phyloP scores from a whole-genome alignment of 2,797 vertebrate species.

The Anas capensis region DNA sequence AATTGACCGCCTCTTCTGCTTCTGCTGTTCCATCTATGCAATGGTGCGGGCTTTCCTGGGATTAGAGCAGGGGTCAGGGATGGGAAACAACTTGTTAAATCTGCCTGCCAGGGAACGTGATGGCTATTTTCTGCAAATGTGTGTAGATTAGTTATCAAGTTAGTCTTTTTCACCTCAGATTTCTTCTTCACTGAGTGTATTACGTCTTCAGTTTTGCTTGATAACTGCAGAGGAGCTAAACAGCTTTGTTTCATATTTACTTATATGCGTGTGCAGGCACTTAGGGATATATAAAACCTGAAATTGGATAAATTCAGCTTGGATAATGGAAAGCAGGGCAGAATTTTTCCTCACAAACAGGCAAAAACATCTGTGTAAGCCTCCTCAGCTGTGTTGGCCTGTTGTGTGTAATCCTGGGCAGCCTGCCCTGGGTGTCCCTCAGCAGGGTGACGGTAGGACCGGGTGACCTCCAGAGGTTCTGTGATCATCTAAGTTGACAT shows the following conservation, averaged over 20 bases:
- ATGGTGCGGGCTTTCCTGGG: neutral
- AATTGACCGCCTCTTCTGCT: neutral
- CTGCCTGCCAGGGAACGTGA: neutral
- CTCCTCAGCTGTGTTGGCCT: neutral
- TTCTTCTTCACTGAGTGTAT: rapidly evolving
- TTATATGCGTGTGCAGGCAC: neutral
- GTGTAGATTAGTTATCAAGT: neutral
- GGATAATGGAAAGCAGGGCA: neutral
- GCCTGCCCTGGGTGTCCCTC: neutral
- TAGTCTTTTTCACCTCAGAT: neutral
- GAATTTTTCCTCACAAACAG: neutral
- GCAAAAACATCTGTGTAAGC: neutral
- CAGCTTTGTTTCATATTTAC: neutral
- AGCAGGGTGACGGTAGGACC: neutral
- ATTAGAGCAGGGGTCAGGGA: neutral
- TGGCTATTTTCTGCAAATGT: neutral
- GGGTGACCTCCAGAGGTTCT: neutral
- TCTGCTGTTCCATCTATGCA: neutral
- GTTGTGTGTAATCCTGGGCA: neutral
- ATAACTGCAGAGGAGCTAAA: neutral
- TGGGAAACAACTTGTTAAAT: neutral
- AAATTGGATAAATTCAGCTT: neutral
- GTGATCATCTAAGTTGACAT: neutral
- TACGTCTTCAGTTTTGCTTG: neutral
- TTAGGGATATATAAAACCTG: neutral